These are phyloP conservation scores for Syngnathus scovelli DNA, from an alignment of 2,113 vertebrate species.

Conservation along the genomic window DNA sequence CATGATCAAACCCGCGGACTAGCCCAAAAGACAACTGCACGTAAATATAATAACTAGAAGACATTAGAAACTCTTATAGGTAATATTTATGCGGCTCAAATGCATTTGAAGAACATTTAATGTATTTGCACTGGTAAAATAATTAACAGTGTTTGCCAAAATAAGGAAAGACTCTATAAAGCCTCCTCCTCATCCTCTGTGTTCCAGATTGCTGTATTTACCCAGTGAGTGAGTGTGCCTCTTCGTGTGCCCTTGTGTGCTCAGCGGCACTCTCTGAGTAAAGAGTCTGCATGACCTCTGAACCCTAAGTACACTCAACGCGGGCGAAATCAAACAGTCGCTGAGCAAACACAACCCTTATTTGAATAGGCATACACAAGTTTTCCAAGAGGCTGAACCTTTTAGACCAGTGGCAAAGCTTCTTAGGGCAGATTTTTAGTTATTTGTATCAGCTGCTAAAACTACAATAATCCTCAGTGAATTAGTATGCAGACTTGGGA, in stretches of 20 bases:
- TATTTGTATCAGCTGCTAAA: constrained; percentile 36
- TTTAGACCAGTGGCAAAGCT: constrained; percentile 26
- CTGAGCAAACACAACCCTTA: constrained; percentile 66
- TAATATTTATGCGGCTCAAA: background rate
- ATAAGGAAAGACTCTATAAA: constrained; percentile 63
- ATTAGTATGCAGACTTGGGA: background rate
- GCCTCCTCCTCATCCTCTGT: constrained; percentile 56
- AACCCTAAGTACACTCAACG: constrained; percentile 65
- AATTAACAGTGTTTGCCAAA: constrained; percentile 65
- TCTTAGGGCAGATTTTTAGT: constrained; percentile 29
- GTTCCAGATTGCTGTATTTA: constrained; percentile 71
- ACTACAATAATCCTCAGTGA: background rate
- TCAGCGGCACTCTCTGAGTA: constrained; percentile 66
- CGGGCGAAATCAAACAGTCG: constrained; percentile 68
- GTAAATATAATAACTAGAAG: background rate
- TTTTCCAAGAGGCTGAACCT: constrained; percentile 51
- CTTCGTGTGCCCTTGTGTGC: constrained; percentile 62
- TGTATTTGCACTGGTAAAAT: constrained; percentile 50
- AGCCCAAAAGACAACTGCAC: constrained; percentile 10
- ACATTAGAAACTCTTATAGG: background rate
- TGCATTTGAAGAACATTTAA: constrained; percentile 30
- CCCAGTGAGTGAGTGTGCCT: constrained; percentile 45
- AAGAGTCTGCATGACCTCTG: constrained; percentile 68
- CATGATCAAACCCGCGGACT: constrained; percentile 53
- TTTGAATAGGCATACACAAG: constrained; percentile 62